Conservation (phyloP, 2,113 vertebrate genomes). For the Muscicapa adusta region DNA sequence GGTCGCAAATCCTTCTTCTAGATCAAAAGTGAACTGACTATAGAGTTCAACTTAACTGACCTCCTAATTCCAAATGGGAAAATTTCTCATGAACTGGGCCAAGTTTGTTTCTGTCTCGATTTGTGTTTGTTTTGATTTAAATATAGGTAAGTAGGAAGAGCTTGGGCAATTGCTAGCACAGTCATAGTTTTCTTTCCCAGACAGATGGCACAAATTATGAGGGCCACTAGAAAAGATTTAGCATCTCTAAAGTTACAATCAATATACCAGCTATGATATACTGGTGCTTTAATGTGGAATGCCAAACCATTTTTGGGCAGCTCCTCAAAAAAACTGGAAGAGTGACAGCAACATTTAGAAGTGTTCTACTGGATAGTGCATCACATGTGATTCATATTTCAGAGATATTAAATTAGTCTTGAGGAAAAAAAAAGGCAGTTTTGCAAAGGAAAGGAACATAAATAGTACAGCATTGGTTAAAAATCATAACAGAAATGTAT, state of each 20-base stretch:
- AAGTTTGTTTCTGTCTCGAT: background rate
- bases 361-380: background rate
- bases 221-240: background rate
- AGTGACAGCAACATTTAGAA: background rate
- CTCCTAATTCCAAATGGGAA: background rate
- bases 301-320: background rate
- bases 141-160: background rate
- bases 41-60: background rate
- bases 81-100: background rate
- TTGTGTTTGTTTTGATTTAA: background rate
- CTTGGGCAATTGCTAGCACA: background rate
- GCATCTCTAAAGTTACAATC: background rate
- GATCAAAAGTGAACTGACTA: background rate
- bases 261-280: background rate
- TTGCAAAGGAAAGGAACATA: background rate
- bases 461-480: background rate
- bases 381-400: background rate
- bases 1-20: background rate
- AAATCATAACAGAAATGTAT: background rate
- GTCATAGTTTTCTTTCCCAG: background rate
- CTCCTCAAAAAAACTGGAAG: background rate
- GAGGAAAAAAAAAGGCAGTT: background rate
- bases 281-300: background rate
- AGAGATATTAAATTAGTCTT: background rate
- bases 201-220: background rate